phyloP scores from a whole-genome alignment of 1,140 invertebrate species.

The Pogonus chalceus region DNA sequence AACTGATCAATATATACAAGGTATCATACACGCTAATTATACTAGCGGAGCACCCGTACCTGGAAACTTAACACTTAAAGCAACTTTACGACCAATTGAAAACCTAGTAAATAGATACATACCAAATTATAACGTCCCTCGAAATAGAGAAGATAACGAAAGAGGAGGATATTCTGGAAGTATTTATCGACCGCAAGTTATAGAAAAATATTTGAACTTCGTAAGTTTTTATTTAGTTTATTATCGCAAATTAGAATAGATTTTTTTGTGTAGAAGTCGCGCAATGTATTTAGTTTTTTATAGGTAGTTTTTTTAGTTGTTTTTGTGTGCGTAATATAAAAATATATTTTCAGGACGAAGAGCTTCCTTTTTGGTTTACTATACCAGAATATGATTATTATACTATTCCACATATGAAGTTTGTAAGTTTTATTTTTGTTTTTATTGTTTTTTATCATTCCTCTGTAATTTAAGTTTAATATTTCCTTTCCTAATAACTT shows the following conservation, averaged over 20 bases:
- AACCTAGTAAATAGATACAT: slow-evolving; percentile 11
- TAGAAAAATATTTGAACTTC: slow-evolving; percentile 65
- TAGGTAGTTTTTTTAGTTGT: no score
- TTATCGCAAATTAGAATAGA: no score
- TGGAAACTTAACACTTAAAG: slow-evolving; percentile 78
- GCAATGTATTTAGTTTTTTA: no score
- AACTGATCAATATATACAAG: slow-evolving; percentile 69
- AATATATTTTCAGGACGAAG: slow-evolving; percentile 47
- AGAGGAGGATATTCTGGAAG: no score
- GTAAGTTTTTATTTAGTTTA: slow-evolving; percentile 35
- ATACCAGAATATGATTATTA: slow-evolving; percentile 40
- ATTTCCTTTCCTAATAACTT: slow-evolving; percentile 4
- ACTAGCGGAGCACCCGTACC: slow-evolving; percentile 72
- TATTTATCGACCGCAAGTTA: slow-evolving; percentile 41
- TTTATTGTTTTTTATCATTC: slow-evolving; percentile 10
- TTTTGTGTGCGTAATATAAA: no score
- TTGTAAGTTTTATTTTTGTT: slow-evolving; percentile 41
- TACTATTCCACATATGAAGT: slow-evolving; percentile 54
- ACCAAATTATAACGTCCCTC: slow-evolving; percentile 28
- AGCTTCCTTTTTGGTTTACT: slow-evolving; percentile 67
- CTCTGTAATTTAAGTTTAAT: background rate
- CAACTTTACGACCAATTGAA: slow-evolving; percentile 60
- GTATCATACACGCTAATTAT: slow-evolving; percentile 87
- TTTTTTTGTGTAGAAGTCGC: no score
- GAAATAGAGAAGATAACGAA: slow-evolving; percentile 32